Evolutionary conservation across 2,888 invertebrate species (phyloP).

Genomic region (Arrhopalites spinosus): DNA sequence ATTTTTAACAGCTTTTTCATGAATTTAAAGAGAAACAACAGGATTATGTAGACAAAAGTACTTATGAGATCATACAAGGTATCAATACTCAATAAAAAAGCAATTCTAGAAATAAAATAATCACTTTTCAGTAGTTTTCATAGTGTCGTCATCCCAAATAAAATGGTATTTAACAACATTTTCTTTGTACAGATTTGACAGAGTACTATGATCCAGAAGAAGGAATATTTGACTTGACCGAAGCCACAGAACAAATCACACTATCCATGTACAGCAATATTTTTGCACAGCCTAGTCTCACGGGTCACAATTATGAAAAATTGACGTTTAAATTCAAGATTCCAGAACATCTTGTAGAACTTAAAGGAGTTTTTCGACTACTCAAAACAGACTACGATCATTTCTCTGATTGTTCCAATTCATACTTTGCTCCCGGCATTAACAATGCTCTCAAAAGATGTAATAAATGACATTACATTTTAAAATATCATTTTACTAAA

Average conservation of each 20-base stretch:
- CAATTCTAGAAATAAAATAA: background rate
- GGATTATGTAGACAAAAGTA: slow-evolving; percentile 46
- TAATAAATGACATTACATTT: slow-evolving; percentile 29
- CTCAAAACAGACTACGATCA: slow-evolving; percentile 64
- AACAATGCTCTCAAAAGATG: slow-evolving; percentile 57
- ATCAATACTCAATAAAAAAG: background rate
- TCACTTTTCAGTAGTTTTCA: no score
- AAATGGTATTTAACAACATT: slow-evolving; percentile 1
- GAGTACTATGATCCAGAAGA: slow-evolving; percentile 52
- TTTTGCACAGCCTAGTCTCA: slow-evolving; percentile 49
- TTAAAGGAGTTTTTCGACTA: slow-evolving; percentile 47
- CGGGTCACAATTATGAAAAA: slow-evolving; percentile 47
- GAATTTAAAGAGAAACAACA: slow-evolving; percentile 48
- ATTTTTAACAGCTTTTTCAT: slow-evolving; percentile 46
- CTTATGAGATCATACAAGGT: slow-evolving; percentile 43
- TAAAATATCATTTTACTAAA: background rate
- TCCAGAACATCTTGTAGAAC: slow-evolving; percentile 47
- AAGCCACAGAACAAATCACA: slow-evolving; percentile 43
- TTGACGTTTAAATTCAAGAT: slow-evolving; percentile 52
- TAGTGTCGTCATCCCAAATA: no score
- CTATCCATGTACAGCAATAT: slow-evolving; percentile 54
- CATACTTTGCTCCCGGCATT: slow-evolving; percentile 59
- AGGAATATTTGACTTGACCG: slow-evolving; percentile 46
- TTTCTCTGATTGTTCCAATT: slow-evolving; percentile 63
- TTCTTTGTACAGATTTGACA: slow-evolving; percentile 38